Evolutionary conservation across 2,113 vertebrate genomes (phyloP).

Genomic region (Etheostoma cragini): DNA sequence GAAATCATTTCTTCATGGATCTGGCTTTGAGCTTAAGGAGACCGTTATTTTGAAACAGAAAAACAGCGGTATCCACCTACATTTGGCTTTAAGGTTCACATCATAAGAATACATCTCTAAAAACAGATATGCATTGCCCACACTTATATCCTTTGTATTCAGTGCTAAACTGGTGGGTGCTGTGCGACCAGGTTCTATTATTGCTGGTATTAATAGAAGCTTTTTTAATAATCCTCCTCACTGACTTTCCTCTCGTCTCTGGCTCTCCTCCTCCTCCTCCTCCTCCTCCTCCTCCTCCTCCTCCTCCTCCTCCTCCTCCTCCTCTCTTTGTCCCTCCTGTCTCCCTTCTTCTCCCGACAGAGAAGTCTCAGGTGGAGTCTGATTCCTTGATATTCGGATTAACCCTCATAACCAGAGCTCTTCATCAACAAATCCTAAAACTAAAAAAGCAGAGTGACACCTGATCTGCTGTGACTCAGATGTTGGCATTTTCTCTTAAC

Average conservation of each 20-base stretch:
- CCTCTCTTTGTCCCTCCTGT: slow-evolving; percentile 3
- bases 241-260: slow-evolving; percentile 32
- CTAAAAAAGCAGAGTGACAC: slow-evolving; percentile 17
- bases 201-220: slow-evolving; percentile 69
- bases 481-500: not conserved
- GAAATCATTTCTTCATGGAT: not conserved
- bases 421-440: slow-evolving; percentile 17
- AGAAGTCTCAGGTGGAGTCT: slow-evolving; percentile 44
- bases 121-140: slow-evolving; percentile 6
- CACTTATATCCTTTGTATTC: slow-evolving; percentile 32
- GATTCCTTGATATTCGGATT: slow-evolving; percentile 26
- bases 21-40: not conserved
- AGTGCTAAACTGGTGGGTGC: slow-evolving; percentile 43
- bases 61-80: not conserved
- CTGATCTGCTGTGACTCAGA: slow-evolving; percentile 5
- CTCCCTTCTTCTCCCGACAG: slow-evolving; percentile 34
- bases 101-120: not conserved
- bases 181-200: slow-evolving; percentile 45
- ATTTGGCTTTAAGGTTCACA: not conserved
- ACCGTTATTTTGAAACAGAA: not conserved
- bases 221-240: slow-evolving; percentile 62
- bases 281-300: slow-evolving; percentile 13
- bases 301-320: slow-evolving; percentile 25
- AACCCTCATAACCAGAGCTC: slow-evolving; percentile 14
- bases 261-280: slow-evolving; percentile 35